Evolutionary conservation across 2,797 vertebrate species (phyloP), one percentile per base, ranked within the genome.

Genomic region (Tympanoctomys barrerae): DNA sequence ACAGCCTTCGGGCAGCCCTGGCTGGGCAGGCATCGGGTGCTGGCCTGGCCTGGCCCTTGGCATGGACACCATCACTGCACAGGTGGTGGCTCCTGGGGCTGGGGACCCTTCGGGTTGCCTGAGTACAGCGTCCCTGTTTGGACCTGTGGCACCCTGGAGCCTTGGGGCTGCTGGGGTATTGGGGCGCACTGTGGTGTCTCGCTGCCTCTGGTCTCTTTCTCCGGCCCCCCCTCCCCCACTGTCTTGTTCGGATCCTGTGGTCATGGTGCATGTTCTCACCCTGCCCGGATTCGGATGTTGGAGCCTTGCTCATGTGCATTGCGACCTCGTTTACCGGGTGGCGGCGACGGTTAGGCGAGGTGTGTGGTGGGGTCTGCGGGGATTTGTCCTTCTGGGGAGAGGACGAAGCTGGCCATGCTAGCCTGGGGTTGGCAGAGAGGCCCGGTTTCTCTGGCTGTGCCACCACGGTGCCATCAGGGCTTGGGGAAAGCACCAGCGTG

Each of bases 111-210:
- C 1, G 22, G 46, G 10, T 31, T 0, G 24, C 57, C 57, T 18
- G 66, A 39, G n/a, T 2, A 21, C 39, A 19, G 88, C 14, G 8
- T 22, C 57, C 22, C 36, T 13, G 84, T 49, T 26, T 18, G 49
- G 22, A n/a, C 10, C 7, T 0, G 4, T 1, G 0, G 33, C 26
- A 7, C 14, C 7, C 70, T 10, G 2, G 28, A 61, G 24, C 21
- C 42, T 66, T 0, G 0, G 49, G n/a, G 28, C 52, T 21, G 42
- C 16, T 19, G 39, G 87, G 46, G 0, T 26, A 0, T 0, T 6
- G 5, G 77, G 26, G 2, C 19, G 1, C 8, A 14, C 81, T 5
- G 5, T 0, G 5, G 79, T 3, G 0, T 68, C 59, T 18, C 16
- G 9, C 33, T 24, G 77, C 57, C 59, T 33, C 33, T n/a, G 26